Evolutionary conservation across 1,140 invertebrate genomes (phyloP).

Genomic region (Hyles vespertilio): DNA sequence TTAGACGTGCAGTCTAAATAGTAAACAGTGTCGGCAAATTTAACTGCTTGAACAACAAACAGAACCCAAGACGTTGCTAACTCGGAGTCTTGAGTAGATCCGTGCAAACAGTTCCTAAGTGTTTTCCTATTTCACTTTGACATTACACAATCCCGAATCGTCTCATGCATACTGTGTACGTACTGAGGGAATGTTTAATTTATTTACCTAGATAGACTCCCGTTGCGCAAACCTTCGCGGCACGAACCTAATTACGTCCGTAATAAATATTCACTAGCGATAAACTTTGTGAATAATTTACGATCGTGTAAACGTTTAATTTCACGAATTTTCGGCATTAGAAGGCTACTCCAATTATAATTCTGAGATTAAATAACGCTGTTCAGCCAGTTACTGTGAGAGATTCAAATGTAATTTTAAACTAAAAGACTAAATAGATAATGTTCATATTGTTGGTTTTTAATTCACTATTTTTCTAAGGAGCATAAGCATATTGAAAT

Average conservation of each 20-base stretch:
- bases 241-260: constrained; percentile 60
- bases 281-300: constrained; percentile 67
- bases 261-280: constrained; percentile 68
- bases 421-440: too few relatives aligned
- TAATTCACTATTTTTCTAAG: too few relatives aligned
- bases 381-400: too few relatives aligned
- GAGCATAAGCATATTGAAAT: too few relatives aligned
- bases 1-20: constrained; percentile 6
- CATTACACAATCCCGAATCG: constrained; percentile 29
- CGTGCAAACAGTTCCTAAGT: constrained; percentile 24
- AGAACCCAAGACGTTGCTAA: constrained; percentile 10
- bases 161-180: constrained; percentile 13
- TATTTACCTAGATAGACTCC: constrained; percentile 41
- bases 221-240: constrained; percentile 49
- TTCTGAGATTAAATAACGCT: constrained; percentile 1
- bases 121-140: constrained; percentile 37
- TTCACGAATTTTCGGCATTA: constrained; percentile 23
- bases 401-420: too few relatives aligned
- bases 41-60: constrained; percentile 9
- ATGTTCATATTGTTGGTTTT: too few relatives aligned
- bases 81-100: constrained; percentile 15
- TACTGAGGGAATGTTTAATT: constrained; percentile 42
- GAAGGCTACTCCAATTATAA: neutral
- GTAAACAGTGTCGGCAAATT: constrained; percentile 7
- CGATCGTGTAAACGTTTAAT: constrained; percentile 62